phyloP scores from a whole-genome alignment of 2,888 invertebrate species.

The Nomada ferruginata region DNA sequence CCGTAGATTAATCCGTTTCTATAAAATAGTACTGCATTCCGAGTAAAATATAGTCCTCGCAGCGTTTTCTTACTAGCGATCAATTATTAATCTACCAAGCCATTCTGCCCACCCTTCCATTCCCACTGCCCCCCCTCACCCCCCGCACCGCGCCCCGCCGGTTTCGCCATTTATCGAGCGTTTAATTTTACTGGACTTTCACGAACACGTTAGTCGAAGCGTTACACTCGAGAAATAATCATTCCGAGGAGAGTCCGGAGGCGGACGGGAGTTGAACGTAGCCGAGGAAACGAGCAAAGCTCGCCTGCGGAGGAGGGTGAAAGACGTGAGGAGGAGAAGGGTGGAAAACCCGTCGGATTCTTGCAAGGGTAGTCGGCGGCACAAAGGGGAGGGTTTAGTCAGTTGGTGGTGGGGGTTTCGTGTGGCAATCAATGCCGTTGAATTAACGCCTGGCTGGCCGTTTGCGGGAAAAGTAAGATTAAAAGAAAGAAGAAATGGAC shows the following conservation, averaged over 20 bases:
- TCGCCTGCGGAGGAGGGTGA: not conserved
- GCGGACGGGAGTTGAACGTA: constrained; percentile 54
- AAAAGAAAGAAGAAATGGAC: constrained; percentile 83
- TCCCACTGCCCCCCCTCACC: not conserved
- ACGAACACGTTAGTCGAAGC: constrained; percentile 46
- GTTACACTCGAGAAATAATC: constrained; percentile 64
- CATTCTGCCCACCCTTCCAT: not conserved
- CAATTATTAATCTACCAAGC: not conserved
- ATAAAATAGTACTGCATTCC: too few relatives aligned
- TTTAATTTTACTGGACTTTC: constrained; percentile 43
- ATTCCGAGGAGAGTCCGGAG: constrained; percentile 49
- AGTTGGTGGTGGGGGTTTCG: constrained; percentile 74
- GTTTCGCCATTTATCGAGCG: constrained; percentile 34
- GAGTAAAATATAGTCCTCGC: not conserved
- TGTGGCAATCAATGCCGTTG: constrained; percentile 84
- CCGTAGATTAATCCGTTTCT: too few relatives aligned
- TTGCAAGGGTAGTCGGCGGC: constrained; percentile 30
- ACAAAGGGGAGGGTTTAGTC: constrained; percentile 30
- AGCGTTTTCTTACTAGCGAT: not conserved
- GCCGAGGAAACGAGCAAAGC: constrained; percentile 58
- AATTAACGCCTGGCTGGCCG: constrained; percentile 84
- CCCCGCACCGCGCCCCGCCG: not conserved
- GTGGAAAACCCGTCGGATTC: constrained; percentile 61
- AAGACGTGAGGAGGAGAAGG: constrained; percentile 32
- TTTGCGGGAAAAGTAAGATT: constrained; percentile 83